Conservation (phyloP, 1,140 invertebrate genomes). For the Probaryconus sp. region DNA sequence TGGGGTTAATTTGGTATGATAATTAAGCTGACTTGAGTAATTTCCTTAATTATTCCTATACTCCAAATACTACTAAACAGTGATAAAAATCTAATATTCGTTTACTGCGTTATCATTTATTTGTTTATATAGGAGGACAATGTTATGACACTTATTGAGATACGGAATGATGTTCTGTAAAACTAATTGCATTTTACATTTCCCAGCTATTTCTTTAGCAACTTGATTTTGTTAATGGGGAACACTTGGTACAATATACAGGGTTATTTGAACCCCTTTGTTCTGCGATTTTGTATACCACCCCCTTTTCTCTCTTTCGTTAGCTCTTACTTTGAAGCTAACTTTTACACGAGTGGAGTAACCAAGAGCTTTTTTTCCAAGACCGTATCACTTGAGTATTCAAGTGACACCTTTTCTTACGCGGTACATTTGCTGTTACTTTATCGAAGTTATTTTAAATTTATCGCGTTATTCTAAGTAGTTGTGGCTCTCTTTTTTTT, state of each 20-base stretch:
- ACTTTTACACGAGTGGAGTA: conserved; percentile 51
- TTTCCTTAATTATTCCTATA: too few relatives aligned
- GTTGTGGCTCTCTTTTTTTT: conserved; percentile 26
- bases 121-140: too few relatives aligned
- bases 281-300: conserved; percentile 49
- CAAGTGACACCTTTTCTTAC: conserved; percentile 58
- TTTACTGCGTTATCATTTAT: too few relatives aligned
- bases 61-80: too few relatives aligned
- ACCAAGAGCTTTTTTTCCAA: conserved; percentile 52
- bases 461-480: conserved; percentile 36
- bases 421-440: conserved; percentile 57
- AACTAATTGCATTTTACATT: too few relatives aligned
- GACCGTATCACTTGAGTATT: conserved; percentile 59
- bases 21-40: too few relatives aligned
- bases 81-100: too few relatives aligned
- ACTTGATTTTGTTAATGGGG: conserved; percentile 33
- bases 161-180: too few relatives aligned
- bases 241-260: conserved; percentile 15
- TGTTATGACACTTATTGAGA: too few relatives aligned
- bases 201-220: too few relatives aligned
- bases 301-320: conserved; percentile 42
- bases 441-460: conserved; percentile 55
- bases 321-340: conserved; percentile 53
- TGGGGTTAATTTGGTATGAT: too few relatives aligned
- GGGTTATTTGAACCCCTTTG: conserved; percentile 48